Evolutionary conservation across 2,888 invertebrate species (phyloP), one percentile per base, ranked within the genome.

Genomic region (Volucella zonaria): DNA sequence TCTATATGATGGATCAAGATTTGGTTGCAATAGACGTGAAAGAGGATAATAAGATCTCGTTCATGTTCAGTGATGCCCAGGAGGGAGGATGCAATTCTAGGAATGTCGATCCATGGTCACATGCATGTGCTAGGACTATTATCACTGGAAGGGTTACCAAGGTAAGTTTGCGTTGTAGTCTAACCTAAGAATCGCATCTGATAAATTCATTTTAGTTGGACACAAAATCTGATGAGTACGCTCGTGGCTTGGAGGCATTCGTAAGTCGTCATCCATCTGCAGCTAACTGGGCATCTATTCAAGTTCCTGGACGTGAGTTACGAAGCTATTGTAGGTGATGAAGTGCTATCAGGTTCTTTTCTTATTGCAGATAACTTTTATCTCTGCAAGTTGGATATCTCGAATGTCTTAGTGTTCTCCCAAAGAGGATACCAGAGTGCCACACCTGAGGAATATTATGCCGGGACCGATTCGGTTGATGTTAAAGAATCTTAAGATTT

Each of bases 31-130:
- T n/a, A 23, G 81, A 85, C 14, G 47, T 68, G n/a, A 45, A 23
- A 1, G 43, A 61, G 11, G 76, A 85, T 62, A 81, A 85, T 10
- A 73, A n/a, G 51, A 52, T 85, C 6, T 59, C 52, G 0, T 85
- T 85, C 8, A 49, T 85, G 81, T 85, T 85, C 42, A 81, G 54
- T 18, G 85, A 85, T 45, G 85, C 85, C 14, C 85, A 85, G 14
- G 71, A 67, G 14, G 85, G 81, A 11, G 61, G 52, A 0, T 85
- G 85, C 52, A 77, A 81, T 11, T 52, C 43, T n/a, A 52, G 12
- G 10, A 31, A 9, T 1, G 58, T 10, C 12, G 85, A 85, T 14
- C 85, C 85, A 12, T 80, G 61, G 66, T 70, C 71, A 11, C 85
- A 85, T 45, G 10, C 51, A 10, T 85, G 85, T n/a, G 0, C 67